These are phyloP conservation scores for Noctuana brunneofusca DNA, from an alignment of 2,888 invertebrate genomes.

Conservation along the genomic window DNA sequence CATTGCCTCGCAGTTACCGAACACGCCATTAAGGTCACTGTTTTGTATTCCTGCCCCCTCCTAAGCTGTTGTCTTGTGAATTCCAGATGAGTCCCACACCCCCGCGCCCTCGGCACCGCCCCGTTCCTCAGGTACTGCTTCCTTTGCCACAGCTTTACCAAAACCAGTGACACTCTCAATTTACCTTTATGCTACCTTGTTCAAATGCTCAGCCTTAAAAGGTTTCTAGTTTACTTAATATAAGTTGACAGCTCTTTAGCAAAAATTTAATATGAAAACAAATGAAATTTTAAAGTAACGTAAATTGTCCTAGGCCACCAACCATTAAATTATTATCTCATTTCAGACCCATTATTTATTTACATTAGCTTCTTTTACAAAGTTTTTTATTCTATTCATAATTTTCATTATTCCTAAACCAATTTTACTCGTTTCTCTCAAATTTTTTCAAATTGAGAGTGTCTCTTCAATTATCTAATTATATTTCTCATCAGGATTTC, in stretches of 20 bases:
- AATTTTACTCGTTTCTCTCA: no score
- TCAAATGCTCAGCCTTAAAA: neutral
- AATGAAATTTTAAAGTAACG: neutral
- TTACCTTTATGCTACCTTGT: neutral
- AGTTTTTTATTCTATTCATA: neutral
- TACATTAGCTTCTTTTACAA: neutral
- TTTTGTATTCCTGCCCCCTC: conserved; percentile 62
- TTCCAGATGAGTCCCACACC: conserved; percentile 82
- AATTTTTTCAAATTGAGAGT: neutral
- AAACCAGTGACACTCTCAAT: conserved; percentile 30
- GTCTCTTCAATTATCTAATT: conserved; percentile 1
- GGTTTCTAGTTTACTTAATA: neutral
- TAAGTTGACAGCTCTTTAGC: neutral
- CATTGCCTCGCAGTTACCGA: conserved; percentile 29
- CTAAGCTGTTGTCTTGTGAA: conserved; percentile 80
- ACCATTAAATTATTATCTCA: neutral
- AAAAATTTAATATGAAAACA: neutral
- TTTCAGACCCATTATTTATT: neutral
- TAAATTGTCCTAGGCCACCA: no score
- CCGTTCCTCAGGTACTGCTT: conserved; percentile 80
- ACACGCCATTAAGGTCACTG: conserved; percentile 44
- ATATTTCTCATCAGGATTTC: neutral
- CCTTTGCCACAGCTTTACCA: conserved; percentile 41
- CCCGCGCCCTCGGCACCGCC: conserved; percentile 80
- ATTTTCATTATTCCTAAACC: no score